Evolutionary conservation across 35 echinoderm and acorn worm species (phyloP).

Genomic region (Acanthaster planci): DNA sequence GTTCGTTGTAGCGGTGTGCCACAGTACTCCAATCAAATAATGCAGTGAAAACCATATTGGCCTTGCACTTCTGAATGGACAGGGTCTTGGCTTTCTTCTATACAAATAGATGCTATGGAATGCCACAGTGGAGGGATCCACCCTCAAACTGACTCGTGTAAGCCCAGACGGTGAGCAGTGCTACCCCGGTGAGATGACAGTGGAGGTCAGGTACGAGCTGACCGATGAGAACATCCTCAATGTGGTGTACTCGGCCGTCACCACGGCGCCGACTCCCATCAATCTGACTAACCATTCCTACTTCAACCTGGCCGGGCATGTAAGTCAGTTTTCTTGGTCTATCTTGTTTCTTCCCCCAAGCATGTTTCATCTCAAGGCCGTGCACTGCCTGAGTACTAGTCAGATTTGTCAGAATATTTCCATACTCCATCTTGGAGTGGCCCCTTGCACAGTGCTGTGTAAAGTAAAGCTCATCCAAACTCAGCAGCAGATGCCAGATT

Average conservation of each 20-base stretch:
- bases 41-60: no score
- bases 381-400: background rate
- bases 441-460: background rate
- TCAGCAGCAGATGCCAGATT: no score
- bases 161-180: conserved; percentile 94
- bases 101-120: conserved; percentile 66
- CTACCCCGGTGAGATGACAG: conserved; percentile 79
- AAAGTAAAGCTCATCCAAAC: background rate
- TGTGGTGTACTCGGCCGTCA: conserved; percentile 65
- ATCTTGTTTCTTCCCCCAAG: background rate
- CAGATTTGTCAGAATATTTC: background rate
- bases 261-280: conserved; percentile 82
- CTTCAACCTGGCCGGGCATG: conserved; percentile 96
- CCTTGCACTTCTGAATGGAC: no score
- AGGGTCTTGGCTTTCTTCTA: conserved; percentile 5
- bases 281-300: conserved; percentile 94
- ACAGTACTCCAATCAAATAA: no score
- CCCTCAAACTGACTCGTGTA: conserved; percentile 65
- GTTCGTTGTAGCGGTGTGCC: no score
- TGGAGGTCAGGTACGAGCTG: conserved; percentile 72
- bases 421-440: background rate
- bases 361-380: background rate
- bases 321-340: conserved; percentile 34
- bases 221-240: conserved; percentile 74
- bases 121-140: conserved; percentile 58